Percentiles rank a stretch among this genome's conserved stretches.
These are phyloP conservation scores for Ornithoptera alexandrae DNA, from an alignment of 2,888 invertebrate genomes.

Conservation along the genomic window DNA sequence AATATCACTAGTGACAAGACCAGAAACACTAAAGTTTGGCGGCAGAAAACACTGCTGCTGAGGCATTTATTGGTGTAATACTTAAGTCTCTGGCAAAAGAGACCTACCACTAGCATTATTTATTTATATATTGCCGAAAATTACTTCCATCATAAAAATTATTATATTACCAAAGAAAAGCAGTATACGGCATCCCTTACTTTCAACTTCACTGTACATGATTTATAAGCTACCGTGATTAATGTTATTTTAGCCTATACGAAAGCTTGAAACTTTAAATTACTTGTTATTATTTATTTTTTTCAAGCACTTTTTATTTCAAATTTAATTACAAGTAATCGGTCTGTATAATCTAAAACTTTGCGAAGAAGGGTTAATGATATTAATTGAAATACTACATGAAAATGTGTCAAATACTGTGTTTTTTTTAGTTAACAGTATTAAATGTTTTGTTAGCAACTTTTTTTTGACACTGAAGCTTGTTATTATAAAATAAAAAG, in stretches of 20 bases:
- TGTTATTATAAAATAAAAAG: not conserved
- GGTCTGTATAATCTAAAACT: not conserved
- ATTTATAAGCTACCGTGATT: not conserved
- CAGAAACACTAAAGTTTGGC: too few relatives aligned
- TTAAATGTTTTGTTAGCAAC: slow-evolving; percentile 6
- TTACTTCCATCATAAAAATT: too few relatives aligned
- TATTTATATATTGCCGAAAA: too few relatives aligned
- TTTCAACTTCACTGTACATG: not conserved
- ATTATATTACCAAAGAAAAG: too few relatives aligned
- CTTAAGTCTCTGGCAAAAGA: too few relatives aligned
- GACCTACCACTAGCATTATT: too few relatives aligned
- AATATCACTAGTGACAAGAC: too few relatives aligned
- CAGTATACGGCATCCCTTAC: too few relatives aligned
- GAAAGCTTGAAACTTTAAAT: not conserved
- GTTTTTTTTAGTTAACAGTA: not conserved
- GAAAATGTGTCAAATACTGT: slow-evolving; percentile 11
- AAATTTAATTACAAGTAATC: slow-evolving; percentile 7
- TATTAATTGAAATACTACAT: slow-evolving; percentile 8
- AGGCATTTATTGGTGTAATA: too few relatives aligned
- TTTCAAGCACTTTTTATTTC: not conserved
- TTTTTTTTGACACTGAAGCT: not conserved
- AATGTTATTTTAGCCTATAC: not conserved
- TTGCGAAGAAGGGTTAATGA: slow-evolving; percentile 8
- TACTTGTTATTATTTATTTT: not conserved
- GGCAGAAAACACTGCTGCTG: too few relatives aligned